Conservation (phyloP, 2,797 vertebrate genomes). For the Sebastes variabilis region DNA sequence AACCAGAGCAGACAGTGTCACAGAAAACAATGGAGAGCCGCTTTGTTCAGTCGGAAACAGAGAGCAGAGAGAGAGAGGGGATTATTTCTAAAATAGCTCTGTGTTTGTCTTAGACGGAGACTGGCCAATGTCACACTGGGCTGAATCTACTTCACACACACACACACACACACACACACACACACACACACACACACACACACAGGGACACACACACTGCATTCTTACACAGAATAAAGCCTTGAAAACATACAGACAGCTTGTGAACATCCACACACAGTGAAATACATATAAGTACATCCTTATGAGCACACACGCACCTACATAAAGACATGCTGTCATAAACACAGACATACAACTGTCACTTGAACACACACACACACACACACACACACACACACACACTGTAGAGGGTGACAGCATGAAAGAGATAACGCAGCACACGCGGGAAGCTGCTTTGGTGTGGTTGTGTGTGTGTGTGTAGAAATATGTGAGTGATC, state of each 20-base stretch:
- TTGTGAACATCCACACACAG: slow-evolving; percentile 43
- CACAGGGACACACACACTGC: not conserved
- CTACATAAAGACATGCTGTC: slow-evolving; percentile 19
- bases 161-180: slow-evolving; percentile 13
- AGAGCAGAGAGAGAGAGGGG: slow-evolving; percentile 59
- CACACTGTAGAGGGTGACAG: slow-evolving; percentile 39
- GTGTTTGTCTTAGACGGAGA: slow-evolving; percentile 74
- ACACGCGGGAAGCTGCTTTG: slow-evolving; percentile 42
- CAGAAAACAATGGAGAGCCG: slow-evolving; percentile 55
- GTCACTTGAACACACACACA: slow-evolving; percentile 19
- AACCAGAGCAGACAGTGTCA: slow-evolving; percentile 63
- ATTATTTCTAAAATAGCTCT: slow-evolving; percentile 72
- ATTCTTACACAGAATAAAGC: not conserved
- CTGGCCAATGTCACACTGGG: slow-evolving; percentile 67
- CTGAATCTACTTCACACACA: slow-evolving; percentile 46
- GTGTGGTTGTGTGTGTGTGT: slow-evolving; percentile 9
- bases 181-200: not conserved
- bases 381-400: slow-evolving; percentile 14
- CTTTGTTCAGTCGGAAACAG: slow-evolving; percentile 56
- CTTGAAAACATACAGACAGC: slow-evolving; percentile 40
- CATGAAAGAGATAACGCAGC: slow-evolving; percentile 61
- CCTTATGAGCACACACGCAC: slow-evolving; percentile 23
- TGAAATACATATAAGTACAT: slow-evolving; percentile 22
- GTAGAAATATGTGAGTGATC: slow-evolving; percentile 64
- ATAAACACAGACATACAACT: slow-evolving; percentile 16